Percentiles rank a stretch among this genome's conserved stretches.
These are phyloP conservation scores for Caenorhabditis parvicauda DNA, from an alignment of 2,888 invertebrate genomes.

Conservation along the genomic window DNA sequence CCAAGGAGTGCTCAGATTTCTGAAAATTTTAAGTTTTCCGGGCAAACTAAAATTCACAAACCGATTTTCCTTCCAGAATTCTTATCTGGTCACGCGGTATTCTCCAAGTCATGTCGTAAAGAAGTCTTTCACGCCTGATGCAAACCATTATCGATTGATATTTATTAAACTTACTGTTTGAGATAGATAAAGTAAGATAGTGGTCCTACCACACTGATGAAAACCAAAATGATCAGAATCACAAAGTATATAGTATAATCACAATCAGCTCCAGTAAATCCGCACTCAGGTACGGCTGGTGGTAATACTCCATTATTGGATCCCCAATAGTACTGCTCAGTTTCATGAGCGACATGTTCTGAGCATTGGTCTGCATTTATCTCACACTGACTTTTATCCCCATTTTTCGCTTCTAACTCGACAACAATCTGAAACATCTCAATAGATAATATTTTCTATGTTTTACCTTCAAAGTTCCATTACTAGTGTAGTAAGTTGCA, in stretches of 20 bases:
- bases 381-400: constrained; percentile 48
- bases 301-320: constrained; percentile 51
- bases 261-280: constrained; percentile 51
- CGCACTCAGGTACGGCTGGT: constrained; percentile 53
- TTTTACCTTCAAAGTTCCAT: constrained; percentile 48
- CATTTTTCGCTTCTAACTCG: constrained; percentile 55
- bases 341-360: constrained; percentile 61
- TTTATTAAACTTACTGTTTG: constrained; percentile 45
- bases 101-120: constrained; percentile 62
- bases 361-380: constrained; percentile 52
- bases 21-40: constrained; percentile 7
- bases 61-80: constrained; percentile 28
- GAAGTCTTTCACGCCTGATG: constrained; percentile 49
- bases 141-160: neutral
- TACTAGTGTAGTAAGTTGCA: constrained; percentile 54
- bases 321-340: constrained; percentile 50
- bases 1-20: constrained; percentile 52
- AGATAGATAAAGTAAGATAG: constrained; percentile 54
- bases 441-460: neutral
- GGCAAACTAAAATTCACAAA: constrained; percentile 2
- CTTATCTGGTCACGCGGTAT: constrained; percentile 51
- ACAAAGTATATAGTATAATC: constrained; percentile 54
- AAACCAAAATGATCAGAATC: constrained; percentile 33
- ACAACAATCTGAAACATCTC: constrained; percentile 46
- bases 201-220: constrained; percentile 40